Conservation (phyloP, 92 coral and sea anemone genomes). For the Siderastrea radians region DNA sequence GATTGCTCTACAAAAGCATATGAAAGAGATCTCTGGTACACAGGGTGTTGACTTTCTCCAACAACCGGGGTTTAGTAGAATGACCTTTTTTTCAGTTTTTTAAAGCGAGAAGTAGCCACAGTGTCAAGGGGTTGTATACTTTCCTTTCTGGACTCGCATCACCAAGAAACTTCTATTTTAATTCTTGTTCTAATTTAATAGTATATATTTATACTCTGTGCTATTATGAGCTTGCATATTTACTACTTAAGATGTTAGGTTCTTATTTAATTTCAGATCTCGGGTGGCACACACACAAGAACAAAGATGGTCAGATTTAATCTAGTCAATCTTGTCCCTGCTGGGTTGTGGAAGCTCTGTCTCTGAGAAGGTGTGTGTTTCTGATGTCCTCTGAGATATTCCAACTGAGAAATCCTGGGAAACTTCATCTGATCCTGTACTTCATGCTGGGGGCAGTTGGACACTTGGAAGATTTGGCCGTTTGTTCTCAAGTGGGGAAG, state of each 20-base stretch:
- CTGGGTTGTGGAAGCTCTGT: constrained; percentile 8
- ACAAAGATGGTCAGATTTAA: too few relatives aligned
- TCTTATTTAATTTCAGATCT: background rate
- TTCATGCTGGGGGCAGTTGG: background rate
- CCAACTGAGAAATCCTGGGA: constrained; percentile 16
- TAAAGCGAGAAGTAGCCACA: too few relatives aligned
- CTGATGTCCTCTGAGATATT: constrained; percentile 16
- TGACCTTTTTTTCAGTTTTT: too few relatives aligned
- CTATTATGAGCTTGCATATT: background rate
- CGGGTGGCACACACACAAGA: constrained; percentile 12
- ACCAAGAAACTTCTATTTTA: too few relatives aligned
- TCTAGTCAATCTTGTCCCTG: constrained; percentile 7
- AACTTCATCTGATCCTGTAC: background rate
- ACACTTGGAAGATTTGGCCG: constrained; percentile 8
- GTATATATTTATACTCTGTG: too few relatives aligned
- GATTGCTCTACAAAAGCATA: too few relatives aligned
- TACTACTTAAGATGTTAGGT: background rate
- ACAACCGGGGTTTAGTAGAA: too few relatives aligned
- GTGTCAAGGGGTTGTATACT: too few relatives aligned
- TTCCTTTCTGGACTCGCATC: too few relatives aligned
- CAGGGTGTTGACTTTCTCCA: too few relatives aligned
- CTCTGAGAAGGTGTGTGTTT: background rate
- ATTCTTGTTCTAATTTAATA: too few relatives aligned
- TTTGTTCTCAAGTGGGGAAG: constrained; percentile 8
- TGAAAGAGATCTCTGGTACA: too few relatives aligned